Evolutionary conservation across 2,888 invertebrate genomes (phyloP), one percentile per base, ranked within the genome.

Genomic region (Phrixothrix hirtus): DNA sequence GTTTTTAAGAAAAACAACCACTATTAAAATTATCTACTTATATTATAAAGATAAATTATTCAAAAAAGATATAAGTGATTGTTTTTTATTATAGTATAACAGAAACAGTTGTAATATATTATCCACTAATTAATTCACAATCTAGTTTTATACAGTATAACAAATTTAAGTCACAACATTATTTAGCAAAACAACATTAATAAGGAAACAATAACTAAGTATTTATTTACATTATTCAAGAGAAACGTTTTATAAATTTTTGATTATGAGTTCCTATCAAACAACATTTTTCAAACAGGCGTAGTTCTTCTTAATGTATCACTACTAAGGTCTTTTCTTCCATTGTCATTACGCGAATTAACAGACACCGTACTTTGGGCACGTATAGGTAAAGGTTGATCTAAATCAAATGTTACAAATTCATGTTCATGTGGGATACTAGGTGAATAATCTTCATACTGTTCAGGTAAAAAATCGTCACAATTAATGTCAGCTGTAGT

Each of bases 351-450:
- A 32, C 69, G 61, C 38, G 69, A 69, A 58, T 62, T 69, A 45
- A 73, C 66, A 14, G 77, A 71, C 26, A 66, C 65, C 42, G 63
- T 69, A 62, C 72, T 75, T 38, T 71, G 74, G 3, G 72, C 71
- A 15, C 45, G 44, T 41, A 68, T 59, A 32, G 69, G 68, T 60
- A 79, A 62, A 14, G 80, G 76, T 34, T 80, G 81, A 26, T 84
- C 86, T 45, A 84, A 78, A 64, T 87, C 85, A 68, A 87, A 87
- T 7, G 86, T 85, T 34, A 87, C 85, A 68, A 87, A 81, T 64
- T 87, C 87, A 59, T 85, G 85, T 57, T 83, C 82, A 37, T 81
- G 79, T 32, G 77, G 79, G 51, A 77, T 67, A 51, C 75, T 75
- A 7, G 85, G 82, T 42, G 84, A 82, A 59, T 76, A 78, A 56